Evolutionary conservation across 2,113 vertebrate species (phyloP), one percentile per base, ranked within the genome.

Genomic region (Ageneiosus marmoratus): DNA sequence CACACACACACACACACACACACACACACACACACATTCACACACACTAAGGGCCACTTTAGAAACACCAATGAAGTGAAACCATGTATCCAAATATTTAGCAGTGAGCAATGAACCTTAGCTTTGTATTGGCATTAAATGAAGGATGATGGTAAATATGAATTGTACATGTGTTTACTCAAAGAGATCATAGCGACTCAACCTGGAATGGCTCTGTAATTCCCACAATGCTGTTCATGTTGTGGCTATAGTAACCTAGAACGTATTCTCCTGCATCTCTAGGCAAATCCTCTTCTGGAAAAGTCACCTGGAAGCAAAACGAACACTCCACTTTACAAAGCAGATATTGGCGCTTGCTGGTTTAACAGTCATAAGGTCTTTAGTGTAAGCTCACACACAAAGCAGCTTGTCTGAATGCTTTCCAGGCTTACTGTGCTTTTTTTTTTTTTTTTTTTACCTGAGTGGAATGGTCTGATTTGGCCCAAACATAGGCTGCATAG

Each of bases 161-260:
- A n/a, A n/a, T n/a, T n/a, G n/a, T n/a, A n/a, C n/a, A n/a, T n/a
- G n/a, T n/a, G n/a, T n/a, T n/a, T n/a, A n/a, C n/a, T n/a, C n/a
- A n/a, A 58, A n/a, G 32, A 73, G 5, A 48, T 44, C 13, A 62
- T 50, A 50, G 20, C 58, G 16, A 48, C 34, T 85, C 92, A 77
- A 99, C 98, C 97, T 98, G 96, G 86, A 99, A 95, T n/a, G 96
- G 95, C 34, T 96, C 93, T 0, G 97, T 98, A 87, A 99, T 86
- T 0, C 97, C 97, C n/a, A 96, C 95, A 0, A 99, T 95, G 85
- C 93, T 96, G 91, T 94, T 96, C 89, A 93, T 95, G 58, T 91
- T 95, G 88, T 97, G 95, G 89, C 98, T 97, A 86, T 97, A 98
- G 91, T 97, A 99, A 32, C 96, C 96, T 1, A 99, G 93, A 81